These are phyloP conservation scores for Hesperophylax magnus DNA, from an alignment of 1,140 invertebrate species.

Conservation along the genomic window DNA sequence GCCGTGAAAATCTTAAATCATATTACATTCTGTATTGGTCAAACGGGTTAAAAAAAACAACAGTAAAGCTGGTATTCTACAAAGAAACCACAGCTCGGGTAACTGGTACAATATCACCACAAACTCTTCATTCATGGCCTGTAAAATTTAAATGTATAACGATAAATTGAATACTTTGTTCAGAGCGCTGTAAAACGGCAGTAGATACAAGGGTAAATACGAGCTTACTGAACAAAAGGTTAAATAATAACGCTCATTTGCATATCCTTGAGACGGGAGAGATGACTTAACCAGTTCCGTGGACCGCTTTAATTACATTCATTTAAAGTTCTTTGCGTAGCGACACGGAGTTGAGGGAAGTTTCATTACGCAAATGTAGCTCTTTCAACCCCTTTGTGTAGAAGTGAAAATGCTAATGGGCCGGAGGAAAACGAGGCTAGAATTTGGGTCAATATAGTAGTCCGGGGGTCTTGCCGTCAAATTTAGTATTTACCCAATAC, in stretches of 20 bases:
- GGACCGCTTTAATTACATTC: conserved; percentile 56
- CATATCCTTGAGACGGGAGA: conserved; percentile 51
- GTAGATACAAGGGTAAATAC: conserved; percentile 32
- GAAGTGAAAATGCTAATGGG: conserved; percentile 47
- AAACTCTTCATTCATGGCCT: conserved; percentile 46
- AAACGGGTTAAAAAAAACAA: too few species aligned
- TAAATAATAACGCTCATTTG: conserved; percentile 57
- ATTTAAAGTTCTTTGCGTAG: conserved; percentile 55
- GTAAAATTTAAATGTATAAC: conserved; percentile 46
- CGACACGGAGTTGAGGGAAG: conserved; percentile 45
- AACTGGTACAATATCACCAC: conserved; percentile 41
- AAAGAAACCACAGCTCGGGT: conserved; percentile 25
- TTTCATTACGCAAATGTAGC: conserved; percentile 55
- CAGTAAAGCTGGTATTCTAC: not conserved
- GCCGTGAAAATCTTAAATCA: too few species aligned
- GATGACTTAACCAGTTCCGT: conserved; percentile 51
- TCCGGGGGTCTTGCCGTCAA: conserved; percentile 9
- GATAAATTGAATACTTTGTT: conserved; percentile 53
- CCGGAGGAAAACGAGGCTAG: conserved; percentile 12
- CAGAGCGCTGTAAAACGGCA: conserved; percentile 20
- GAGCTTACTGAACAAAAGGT: conserved; percentile 48
- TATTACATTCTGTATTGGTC: too few species aligned
- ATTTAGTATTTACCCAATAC: conserved; percentile 2
- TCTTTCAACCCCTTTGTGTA: conserved; percentile 38
- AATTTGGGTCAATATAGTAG: conserved; percentile 50